phyloP scores from a whole-genome alignment of 37 sponge, comb jelly and placozoan species.

The Ianthella basta region DNA sequence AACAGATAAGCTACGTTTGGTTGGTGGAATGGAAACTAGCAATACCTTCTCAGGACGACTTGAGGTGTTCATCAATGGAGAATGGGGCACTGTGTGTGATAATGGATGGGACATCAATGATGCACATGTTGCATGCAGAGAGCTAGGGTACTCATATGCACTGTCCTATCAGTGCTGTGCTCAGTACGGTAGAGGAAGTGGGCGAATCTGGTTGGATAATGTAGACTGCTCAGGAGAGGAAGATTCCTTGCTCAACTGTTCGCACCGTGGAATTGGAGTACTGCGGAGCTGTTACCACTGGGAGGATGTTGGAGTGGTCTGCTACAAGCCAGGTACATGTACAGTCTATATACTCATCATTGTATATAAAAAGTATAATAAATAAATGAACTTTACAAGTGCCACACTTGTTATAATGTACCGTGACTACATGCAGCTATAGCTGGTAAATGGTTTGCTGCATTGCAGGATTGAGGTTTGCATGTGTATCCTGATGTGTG shows the following conservation, averaged over 20 bases:
- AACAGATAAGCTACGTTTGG: no score
- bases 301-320: neutral
- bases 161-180: neutral
- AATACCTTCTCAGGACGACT: no score
- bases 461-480: no score
- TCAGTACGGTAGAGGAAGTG: neutral
- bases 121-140: neutral
- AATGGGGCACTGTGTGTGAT: constrained; percentile 3
- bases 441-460: no score
- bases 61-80: no score
- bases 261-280: neutral
- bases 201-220: neutral
- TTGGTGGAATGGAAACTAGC: neutral
- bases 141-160: neutral
- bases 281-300: neutral
- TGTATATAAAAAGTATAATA: no score
- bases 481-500: no score
- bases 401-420: no score
- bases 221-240: neutral
- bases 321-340: no score
- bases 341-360: no score
- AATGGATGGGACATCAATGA: neutral
- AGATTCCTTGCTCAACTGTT: neutral
- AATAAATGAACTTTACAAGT: no score
- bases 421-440: no score